Base-by-base conservation (phyloP, 2,888 invertebrate genomes). In the Nasonovia ribisnigri region DNA sequence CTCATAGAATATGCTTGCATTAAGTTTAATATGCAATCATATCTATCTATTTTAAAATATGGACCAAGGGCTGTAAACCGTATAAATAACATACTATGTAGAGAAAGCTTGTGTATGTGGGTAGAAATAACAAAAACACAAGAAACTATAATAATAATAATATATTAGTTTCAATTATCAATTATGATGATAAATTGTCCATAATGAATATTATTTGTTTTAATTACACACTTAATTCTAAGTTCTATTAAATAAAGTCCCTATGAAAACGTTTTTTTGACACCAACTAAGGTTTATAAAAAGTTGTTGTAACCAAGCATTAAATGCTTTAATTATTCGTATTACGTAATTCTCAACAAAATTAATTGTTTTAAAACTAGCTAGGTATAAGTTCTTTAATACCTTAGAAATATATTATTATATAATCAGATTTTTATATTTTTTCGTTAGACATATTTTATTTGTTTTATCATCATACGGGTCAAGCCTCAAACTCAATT, bases 61-160 rank as follows among this genome's bases (percentile, higher is more conserved):
- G 11, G 48, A 77, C 90, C 90, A 90, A 77, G 46, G 60, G 36
- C 90, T 90, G 90, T 90, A 77, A 48, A 90, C 67, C 43, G 13
- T 89, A 26, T 54, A 54, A 88, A 88, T 54, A 88, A 88, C 13
- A n/a, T 51, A n/a, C 1, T 13, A 43, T 46, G 60, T 42, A 67
- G 60, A 90, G 60, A 90, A 90, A 90, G 90, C 46, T 60, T 46
- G 26, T 13, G 16, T n/a, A 46, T n/a, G 90, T 90, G 90, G 46
- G 90, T 60, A 67, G 90, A 43, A 90, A 46, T 90, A 24, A 60
- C 4, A 46, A 67, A 89, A 90, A 67, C 46, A 20, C 90, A 90
- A 24, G 60, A 67, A 46, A 90, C 46, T 29, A n/a, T 90, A 67
- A n/a, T 90, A 67, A n/a, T 90, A 67, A n/a, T 90, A 67, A 60